These are phyloP conservation scores for Iphiclides podalirius DNA, from an alignment of 2,888 invertebrate species.

Conservation along the genomic window DNA sequence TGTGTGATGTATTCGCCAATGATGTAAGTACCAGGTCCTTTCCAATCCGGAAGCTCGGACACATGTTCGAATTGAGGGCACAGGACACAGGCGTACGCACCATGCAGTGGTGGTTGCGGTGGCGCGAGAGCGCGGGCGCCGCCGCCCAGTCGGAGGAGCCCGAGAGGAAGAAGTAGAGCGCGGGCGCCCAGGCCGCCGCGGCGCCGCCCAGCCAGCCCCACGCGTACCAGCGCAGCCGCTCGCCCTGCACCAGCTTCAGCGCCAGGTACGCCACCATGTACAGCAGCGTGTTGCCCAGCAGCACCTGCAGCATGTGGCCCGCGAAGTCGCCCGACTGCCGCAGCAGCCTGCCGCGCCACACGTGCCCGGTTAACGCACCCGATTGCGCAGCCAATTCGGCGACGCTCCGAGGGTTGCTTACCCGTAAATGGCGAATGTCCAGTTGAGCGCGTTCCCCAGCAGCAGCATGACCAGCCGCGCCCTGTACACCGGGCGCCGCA, in stretches of 20 bases:
- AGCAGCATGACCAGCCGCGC: conserved; percentile 81
- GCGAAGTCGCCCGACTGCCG: conserved; percentile 87
- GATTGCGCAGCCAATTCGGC: too few species aligned
- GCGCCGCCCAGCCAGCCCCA: conserved; percentile 83
- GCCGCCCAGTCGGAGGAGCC: conserved; percentile 55
- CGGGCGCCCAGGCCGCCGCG: conserved; percentile 83
- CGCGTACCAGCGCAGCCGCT: conserved; percentile 82
- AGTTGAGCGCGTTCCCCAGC: conserved; percentile 84
- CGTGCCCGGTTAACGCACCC: neutral
- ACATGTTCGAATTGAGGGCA: too few species aligned
- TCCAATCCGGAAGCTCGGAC: too few species aligned
- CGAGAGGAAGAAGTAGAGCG: conserved; percentile 79
- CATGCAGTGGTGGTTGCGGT: conserved; percentile 64
- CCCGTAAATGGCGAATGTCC: conserved; percentile 85
- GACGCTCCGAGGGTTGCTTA: conserved; percentile 29
- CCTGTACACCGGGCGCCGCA: conserved; percentile 57
- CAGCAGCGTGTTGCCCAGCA: conserved; percentile 90
- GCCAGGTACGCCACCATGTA: conserved; percentile 90
- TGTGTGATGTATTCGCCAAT: too few species aligned
- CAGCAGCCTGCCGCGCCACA: conserved; percentile 59
- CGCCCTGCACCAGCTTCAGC: conserved; percentile 89
- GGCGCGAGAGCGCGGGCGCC: conserved; percentile 87
- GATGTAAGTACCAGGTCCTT: too few species aligned
- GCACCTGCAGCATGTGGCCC: conserved; percentile 87
- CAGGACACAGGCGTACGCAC: conserved; percentile 44